phyloP scores from a whole-genome alignment of 2,888 invertebrate species.

The Tuberolachnus salignus region DNA sequence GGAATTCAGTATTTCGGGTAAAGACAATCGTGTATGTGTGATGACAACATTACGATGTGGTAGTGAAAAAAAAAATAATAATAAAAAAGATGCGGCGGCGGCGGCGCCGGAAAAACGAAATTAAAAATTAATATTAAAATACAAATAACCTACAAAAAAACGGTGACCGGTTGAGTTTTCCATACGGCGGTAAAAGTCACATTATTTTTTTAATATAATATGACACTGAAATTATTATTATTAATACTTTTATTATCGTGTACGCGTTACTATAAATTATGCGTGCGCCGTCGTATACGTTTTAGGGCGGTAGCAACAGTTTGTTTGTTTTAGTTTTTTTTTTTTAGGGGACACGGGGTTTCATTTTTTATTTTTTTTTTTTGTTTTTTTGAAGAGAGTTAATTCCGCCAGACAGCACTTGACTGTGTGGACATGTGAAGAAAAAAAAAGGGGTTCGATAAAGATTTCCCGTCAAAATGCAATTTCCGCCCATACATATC shows the following conservation, averaged over 20 bases:
- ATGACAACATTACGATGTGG: neutral
- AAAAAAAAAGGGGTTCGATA: slow-evolving; percentile 25
- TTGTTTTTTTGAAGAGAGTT: neutral
- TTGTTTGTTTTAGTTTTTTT: slow-evolving; percentile 18
- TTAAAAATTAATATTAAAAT: too few species aligned
- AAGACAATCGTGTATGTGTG: too few species aligned
- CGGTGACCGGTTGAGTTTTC: too few species aligned
- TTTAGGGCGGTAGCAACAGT: slow-evolving; percentile 35
- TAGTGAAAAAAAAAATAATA: neutral
- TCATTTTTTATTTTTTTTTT: neutral
- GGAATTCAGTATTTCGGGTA: too few species aligned
- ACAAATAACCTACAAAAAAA: too few species aligned
- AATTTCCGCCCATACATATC: slow-evolving; percentile 38
- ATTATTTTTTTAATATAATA: too few species aligned
- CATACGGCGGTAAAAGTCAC: too few species aligned
- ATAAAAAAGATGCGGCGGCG: too few species aligned
- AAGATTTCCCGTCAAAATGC: slow-evolving; percentile 54
- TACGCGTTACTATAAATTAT: too few species aligned
- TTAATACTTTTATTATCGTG: too few species aligned
- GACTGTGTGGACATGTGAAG: neutral
- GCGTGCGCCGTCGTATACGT: neutral
- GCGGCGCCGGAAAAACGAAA: too few species aligned
- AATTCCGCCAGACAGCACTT: neutral
- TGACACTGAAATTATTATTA: too few species aligned
- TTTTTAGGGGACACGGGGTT: neutral